Percentiles rank a stretch among this genome's conserved stretches.
Evolutionary conservation across 2,888 invertebrate species (phyloP).

Genomic region (Sylvicola cinctus): DNA sequence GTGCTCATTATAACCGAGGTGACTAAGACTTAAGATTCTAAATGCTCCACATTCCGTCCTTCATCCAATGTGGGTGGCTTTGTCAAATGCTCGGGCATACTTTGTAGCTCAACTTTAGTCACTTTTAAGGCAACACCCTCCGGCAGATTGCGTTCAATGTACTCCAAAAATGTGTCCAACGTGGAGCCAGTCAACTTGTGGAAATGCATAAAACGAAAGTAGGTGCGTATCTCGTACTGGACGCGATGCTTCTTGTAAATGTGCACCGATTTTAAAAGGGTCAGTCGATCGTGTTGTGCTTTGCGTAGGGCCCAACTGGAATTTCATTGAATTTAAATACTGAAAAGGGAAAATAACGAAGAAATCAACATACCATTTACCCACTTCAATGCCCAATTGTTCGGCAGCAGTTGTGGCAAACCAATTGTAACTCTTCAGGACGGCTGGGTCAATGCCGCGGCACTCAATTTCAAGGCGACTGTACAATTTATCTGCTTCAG

Average conservation of each 20-base stretch:
- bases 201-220: constrained; percentile 67
- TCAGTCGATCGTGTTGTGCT: constrained; percentile 52
- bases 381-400: constrained; percentile 57
- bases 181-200: constrained; percentile 84
- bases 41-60: too few relatives aligned
- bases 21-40: too few relatives aligned
- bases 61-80: constrained; percentile 18
- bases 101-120: constrained; percentile 47
- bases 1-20: too few relatives aligned
- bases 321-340: constrained; percentile 3
- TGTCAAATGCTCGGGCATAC: constrained; percentile 32
- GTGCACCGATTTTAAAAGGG: constrained; percentile 70
- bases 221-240: constrained; percentile 89
- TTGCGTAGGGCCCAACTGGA: constrained; percentile 50
- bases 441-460: constrained; percentile 68
- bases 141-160: constrained; percentile 87
- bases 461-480: constrained; percentile 70
- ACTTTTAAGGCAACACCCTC: constrained; percentile 92
- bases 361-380: constrained; percentile 35
- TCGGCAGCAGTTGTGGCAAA: constrained; percentile 65
- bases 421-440: constrained; percentile 70
- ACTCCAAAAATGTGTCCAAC: constrained; percentile 86
- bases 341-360: background rate
- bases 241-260: constrained; percentile 84
- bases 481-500: constrained; percentile 47